Conservation (phyloP, 2,888 invertebrate genomes). For the Drosophila helvetica region DNA sequence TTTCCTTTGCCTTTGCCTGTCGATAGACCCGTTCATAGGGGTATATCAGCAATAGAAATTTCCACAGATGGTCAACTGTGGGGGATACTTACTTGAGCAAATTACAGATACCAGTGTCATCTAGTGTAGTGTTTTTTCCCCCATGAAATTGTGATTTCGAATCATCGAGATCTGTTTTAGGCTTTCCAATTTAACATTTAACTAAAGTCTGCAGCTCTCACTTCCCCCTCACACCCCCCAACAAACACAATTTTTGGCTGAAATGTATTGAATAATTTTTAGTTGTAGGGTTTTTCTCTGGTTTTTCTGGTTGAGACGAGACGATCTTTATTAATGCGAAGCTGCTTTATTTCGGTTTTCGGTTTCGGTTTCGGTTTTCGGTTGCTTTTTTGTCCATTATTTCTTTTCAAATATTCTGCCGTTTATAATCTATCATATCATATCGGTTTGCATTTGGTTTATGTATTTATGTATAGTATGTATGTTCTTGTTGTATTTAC, state of each 20-base stretch:
- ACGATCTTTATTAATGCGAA: slow-evolving; percentile 72
- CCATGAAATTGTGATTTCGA: background rate
- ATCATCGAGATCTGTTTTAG: no score
- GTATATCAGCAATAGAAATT: background rate
- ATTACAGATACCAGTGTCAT: background rate
- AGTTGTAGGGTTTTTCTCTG: slow-evolving; percentile 11
- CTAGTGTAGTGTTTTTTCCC: background rate
- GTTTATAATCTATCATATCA: slow-evolving; percentile 33
- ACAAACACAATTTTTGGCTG: background rate
- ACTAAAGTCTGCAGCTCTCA: no score
- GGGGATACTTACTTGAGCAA: background rate
- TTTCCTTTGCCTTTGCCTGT: background rate
- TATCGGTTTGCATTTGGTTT: slow-evolving; percentile 22
- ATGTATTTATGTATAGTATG: slow-evolving; percentile 39
- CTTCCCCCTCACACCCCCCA: no score
- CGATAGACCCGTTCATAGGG: background rate
- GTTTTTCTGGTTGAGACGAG: slow-evolving; percentile 65
- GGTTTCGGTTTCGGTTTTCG: slow-evolving; percentile 19
- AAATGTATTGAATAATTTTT: slow-evolving; percentile 33
- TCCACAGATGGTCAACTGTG: background rate
- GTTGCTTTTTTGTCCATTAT: slow-evolving; percentile 42
- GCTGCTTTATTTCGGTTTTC: slow-evolving; percentile 50
- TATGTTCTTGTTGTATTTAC: slow-evolving; percentile 58
- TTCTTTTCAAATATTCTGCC: slow-evolving; percentile 32
- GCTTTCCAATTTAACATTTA: no score